Evolutionary conservation across 2,113 vertebrate genomes (phyloP).

Genomic region (Thermophis baileyi): DNA sequence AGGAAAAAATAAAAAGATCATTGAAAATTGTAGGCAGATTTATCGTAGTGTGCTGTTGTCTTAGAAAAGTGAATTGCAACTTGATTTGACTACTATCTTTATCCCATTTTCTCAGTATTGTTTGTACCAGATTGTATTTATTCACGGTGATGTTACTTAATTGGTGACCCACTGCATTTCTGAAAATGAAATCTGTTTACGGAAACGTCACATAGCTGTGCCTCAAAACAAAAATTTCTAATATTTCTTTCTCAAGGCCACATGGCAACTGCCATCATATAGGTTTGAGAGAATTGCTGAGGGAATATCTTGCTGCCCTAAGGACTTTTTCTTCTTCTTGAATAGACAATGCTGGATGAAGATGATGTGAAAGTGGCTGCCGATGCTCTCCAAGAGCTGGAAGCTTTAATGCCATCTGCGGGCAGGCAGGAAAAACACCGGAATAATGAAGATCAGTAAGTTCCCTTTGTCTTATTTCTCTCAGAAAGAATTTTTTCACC

Average conservation of each 20-base stretch:
- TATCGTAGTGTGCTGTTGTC: neutral
- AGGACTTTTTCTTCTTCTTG: neutral
- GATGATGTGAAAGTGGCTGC: constrained; percentile 95
- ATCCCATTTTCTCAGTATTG: neutral
- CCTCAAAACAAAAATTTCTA: neutral
- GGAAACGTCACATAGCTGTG: neutral
- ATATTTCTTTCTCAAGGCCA: neutral
- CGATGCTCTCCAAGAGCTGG: constrained; percentile 91
- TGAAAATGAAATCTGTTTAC: neutral
- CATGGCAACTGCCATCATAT: neutral
- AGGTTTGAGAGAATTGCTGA: neutral
- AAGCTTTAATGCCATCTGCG: constrained; percentile 90
- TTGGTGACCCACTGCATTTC: neutral
- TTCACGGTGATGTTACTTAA: neutral
- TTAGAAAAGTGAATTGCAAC: neutral
- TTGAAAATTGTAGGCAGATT: neutral
- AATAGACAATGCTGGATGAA: constrained; percentile 83
- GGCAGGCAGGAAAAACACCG: constrained; percentile 68
- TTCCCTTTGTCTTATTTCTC: neutral
- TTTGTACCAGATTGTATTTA: neutral
- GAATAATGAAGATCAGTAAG: constrained; percentile 77
- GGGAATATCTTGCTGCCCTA: neutral
- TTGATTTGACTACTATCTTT: neutral
- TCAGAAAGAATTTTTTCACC: neutral
- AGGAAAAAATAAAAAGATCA: neutral